These are phyloP conservation scores for Syngnathus scovelli DNA, from an alignment of 2,113 vertebrate species.

Conservation along the genomic window DNA sequence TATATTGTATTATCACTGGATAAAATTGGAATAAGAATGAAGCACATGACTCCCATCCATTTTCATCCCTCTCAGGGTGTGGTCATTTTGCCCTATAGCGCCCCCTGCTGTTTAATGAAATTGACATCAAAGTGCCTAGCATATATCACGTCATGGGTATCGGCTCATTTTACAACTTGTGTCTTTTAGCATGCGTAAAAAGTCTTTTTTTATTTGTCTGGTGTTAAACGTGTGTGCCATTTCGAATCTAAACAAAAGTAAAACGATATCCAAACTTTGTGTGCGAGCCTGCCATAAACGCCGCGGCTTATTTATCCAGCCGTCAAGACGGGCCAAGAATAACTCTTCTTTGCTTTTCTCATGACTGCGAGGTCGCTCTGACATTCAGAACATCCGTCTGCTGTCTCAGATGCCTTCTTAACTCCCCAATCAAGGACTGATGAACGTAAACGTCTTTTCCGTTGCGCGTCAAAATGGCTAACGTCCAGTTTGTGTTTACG, in stretches of 20 bases:
- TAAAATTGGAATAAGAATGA: too few species aligned
- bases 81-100: too few species aligned
- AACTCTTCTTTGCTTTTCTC: conserved; percentile 17
- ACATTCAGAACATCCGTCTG: conserved; percentile 16
- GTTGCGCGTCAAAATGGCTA: too few species aligned
- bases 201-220: too few species aligned
- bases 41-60: too few species aligned
- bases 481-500: conserved; percentile 11
- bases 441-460: neutral
- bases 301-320: conserved; percentile 8
- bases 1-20: too few species aligned
- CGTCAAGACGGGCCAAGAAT: conserved; percentile 13
- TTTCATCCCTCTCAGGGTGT: too few species aligned
- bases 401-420: conserved; percentile 12
- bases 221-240: neutral
- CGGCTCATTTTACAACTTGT: too few species aligned
- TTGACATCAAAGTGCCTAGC: too few species aligned
- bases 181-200: too few species aligned
- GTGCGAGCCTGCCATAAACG: neutral
- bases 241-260: conserved; percentile 3
- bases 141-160: too few species aligned
- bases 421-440: neutral
- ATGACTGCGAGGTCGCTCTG: conserved; percentile 20
- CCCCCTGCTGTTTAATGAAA: too few species aligned
- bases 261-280: neutral